Evolutionary conservation across 2,888 invertebrate species (phyloP).

Genomic region (Hesperia comma): DNA sequence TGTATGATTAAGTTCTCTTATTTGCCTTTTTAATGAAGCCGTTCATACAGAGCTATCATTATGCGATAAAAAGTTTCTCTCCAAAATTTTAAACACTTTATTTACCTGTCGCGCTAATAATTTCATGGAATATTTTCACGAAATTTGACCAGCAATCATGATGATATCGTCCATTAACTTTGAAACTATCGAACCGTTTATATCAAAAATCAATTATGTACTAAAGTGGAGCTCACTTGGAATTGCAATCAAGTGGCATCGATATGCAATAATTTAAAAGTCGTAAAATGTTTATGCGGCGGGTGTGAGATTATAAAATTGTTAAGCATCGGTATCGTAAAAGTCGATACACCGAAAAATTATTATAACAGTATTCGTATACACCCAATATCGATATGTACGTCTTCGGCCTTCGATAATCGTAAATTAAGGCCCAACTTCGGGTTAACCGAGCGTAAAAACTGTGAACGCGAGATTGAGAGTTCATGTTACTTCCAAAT

Average conservation of each 20-base stretch:
- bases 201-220: constrained; percentile 50
- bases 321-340: constrained; percentile 59
- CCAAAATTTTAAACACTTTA: constrained; percentile 71
- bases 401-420: constrained; percentile 75
- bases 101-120: constrained; percentile 60
- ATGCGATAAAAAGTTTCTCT: constrained; percentile 61
- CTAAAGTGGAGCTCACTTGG: constrained; percentile 49
- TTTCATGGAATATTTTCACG: constrained; percentile 69
- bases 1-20: constrained; percentile 58
- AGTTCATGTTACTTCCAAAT: constrained; percentile 77
- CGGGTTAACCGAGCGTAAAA: constrained; percentile 78
- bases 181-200: constrained; percentile 44
- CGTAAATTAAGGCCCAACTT: constrained; percentile 74
- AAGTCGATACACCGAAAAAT: constrained; percentile 65
- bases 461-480: constrained; percentile 74
- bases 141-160: constrained; percentile 59
- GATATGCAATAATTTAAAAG: constrained; percentile 50
- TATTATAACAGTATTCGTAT: constrained; percentile 55
- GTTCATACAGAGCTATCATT: constrained; percentile 71
- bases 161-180: constrained; percentile 55
- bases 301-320: constrained; percentile 59
- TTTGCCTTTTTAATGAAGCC: constrained; percentile 72
- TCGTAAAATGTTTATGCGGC: constrained; percentile 53
- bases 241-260: constrained; percentile 54
- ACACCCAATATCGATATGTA: constrained; percentile 60